Conservation (phyloP, 2,113 vertebrate species). For the Crotalus horridus region DNA sequence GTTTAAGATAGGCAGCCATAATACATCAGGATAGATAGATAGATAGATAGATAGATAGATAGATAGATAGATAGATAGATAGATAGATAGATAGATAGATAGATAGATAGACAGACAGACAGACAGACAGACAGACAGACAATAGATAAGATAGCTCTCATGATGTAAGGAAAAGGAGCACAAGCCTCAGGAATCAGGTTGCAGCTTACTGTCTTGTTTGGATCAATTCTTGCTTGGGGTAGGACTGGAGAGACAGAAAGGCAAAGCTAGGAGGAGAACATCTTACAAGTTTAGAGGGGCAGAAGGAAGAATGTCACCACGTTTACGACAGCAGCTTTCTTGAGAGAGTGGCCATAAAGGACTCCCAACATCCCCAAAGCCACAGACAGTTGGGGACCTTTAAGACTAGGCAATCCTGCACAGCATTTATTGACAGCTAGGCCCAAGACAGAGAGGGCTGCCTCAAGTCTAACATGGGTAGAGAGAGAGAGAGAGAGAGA, state of each 20-base stretch:
- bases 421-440: not conserved
- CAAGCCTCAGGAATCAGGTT: not conserved
- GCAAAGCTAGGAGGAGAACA: not conserved
- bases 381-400: not conserved
- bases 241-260: not conserved
- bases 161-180: not conserved
- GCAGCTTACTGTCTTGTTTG: not conserved
- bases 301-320: not conserved
- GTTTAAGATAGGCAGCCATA: not conserved
- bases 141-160: not conserved
- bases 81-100: not conserved
- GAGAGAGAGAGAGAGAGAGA: too few relatives aligned
- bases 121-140: too few relatives aligned
- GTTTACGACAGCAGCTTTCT: not conserved
- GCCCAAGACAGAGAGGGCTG: not conserved
- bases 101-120: too few relatives aligned
- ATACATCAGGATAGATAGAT: not conserved
- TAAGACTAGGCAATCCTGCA: not conserved
- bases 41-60: too few relatives aligned
- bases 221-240: not conserved
- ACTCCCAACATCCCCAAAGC: not conserved
- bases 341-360: not conserved
- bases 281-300: not conserved
- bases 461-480: not conserved
- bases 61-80: too few relatives aligned